These are phyloP conservation scores for Paragorgia papillata DNA, from an alignment of 92 coral and sea anemone species.

Conservation along the genomic window DNA sequence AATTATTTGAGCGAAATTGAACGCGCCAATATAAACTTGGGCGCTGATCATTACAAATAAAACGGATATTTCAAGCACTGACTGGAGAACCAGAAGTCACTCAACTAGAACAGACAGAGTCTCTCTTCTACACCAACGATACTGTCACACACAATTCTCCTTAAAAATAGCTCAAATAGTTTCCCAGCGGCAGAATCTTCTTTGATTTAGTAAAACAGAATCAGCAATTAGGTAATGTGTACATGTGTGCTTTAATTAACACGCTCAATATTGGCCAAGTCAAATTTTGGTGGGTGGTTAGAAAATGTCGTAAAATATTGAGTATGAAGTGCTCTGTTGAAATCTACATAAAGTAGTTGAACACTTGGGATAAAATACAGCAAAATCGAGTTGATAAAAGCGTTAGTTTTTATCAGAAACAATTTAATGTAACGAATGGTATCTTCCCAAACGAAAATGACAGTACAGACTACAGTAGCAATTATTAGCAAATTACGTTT, in stretches of 20 bases:
- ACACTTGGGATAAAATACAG: conserved; percentile 7
- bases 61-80: conserved; percentile 29
- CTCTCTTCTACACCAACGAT: too few species aligned
- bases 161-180: conserved; percentile 18
- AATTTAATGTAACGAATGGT: conserved; percentile 7
- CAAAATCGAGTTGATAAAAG: not conserved
- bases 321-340: not conserved
- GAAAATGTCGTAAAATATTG: not conserved
- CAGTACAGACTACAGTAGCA: too few species aligned
- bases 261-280: not conserved
- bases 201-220: too few species aligned
- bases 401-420: not conserved
- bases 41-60: too few species aligned
- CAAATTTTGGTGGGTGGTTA: not conserved
- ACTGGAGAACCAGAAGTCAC: not conserved
- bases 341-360: conserved; percentile 13
- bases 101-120: too few species aligned
- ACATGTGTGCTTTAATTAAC: not conserved
- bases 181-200: too few species aligned
- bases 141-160: too few species aligned
- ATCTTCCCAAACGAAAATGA: conserved; percentile 7
- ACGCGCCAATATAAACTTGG: too few species aligned
- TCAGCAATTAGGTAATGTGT: conserved; percentile 3
- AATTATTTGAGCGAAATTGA: too few species aligned
- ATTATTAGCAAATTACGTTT: not conserved